Percentiles rank a stretch among this genome's conserved stretches.
Evolutionary conservation across 2,888 invertebrate species (phyloP).

Genomic region (Nomada ruficornis): DNA sequence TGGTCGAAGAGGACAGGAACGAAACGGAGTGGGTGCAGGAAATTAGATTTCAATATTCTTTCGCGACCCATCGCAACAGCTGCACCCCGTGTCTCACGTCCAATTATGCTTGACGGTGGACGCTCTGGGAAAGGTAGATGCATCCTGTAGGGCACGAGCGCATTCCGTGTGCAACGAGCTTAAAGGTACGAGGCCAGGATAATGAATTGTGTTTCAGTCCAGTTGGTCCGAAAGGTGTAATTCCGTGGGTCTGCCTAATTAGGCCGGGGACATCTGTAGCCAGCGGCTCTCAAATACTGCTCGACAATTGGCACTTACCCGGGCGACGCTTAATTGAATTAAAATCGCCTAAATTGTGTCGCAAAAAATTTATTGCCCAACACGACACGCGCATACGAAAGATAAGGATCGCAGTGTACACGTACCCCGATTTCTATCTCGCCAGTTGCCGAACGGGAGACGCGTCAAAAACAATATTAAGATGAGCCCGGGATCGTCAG

Average conservation of each 20-base stretch:
- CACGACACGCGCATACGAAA: not conserved
- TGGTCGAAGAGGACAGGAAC: no score
- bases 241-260: conserved; percentile 80
- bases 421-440: conserved; percentile 6
- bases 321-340: conserved; percentile 43
- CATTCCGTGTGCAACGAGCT: conserved; percentile 69
- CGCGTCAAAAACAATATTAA: conserved; percentile 18
- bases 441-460: not conserved
- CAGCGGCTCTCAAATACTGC: conserved; percentile 71
- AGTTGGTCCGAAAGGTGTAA: conserved; percentile 81
- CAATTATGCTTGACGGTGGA: conserved; percentile 58
- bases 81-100: conserved; percentile 53
- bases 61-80: conserved; percentile 39
- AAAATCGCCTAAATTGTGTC: conserved; percentile 19
- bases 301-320: conserved; percentile 43
- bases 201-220: conserved; percentile 83
- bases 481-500: not conserved
- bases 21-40: not conserved
- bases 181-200: conserved; percentile 72
- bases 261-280: conserved; percentile 81
- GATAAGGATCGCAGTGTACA: not conserved
- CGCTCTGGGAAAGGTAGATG: conserved; percentile 30
- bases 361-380: conserved; percentile 18
- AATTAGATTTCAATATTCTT: conserved; percentile 35
- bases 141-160: conserved; percentile 43